Conservation (phyloP, 53 echinoderm and acorn worm genomes). For the Patiria pectinifera region DNA sequence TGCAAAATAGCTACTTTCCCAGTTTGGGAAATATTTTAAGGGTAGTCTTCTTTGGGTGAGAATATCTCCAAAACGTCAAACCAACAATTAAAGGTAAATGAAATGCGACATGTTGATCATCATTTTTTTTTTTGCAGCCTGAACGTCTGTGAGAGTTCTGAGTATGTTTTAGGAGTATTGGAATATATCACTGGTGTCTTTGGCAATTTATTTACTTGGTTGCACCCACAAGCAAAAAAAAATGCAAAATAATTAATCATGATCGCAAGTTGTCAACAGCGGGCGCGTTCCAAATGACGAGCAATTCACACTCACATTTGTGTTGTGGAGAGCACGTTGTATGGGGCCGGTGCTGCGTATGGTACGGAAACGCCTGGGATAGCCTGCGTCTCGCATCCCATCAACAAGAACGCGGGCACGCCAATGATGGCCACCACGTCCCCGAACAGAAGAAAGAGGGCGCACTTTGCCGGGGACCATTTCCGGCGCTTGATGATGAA, state of each 20-base stretch:
- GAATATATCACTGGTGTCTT: no score
- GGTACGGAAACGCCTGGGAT: slow-evolving; percentile 16
- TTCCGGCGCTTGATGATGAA: slow-evolving; percentile 35
- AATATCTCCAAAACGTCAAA: no score
- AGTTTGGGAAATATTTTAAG: no score
- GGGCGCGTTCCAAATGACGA: not conserved
- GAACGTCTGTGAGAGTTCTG: no score
- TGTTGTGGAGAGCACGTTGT: not conserved
- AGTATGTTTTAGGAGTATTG: no score
- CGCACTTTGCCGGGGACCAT: slow-evolving; percentile 52
- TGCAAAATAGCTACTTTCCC: no score
- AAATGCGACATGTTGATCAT: no score
- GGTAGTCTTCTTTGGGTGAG: no score
- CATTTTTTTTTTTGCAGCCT: no score
- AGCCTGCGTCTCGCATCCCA: slow-evolving; percentile 44
- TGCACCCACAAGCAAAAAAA: not conserved
- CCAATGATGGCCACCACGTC: slow-evolving; percentile 30
- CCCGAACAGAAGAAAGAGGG: slow-evolving; percentile 52
- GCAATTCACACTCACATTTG: not conserved
- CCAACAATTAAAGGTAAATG: no score
- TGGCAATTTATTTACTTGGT: no score
- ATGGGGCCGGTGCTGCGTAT: not conserved
- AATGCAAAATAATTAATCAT: not conserved
- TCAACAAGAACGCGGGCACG: slow-evolving; percentile 24
- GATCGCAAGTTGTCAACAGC: not conserved